These are phyloP conservation scores for Scotopteryx bipunctaria DNA, from an alignment of 2,888 invertebrate species.

Conservation along the genomic window DNA sequence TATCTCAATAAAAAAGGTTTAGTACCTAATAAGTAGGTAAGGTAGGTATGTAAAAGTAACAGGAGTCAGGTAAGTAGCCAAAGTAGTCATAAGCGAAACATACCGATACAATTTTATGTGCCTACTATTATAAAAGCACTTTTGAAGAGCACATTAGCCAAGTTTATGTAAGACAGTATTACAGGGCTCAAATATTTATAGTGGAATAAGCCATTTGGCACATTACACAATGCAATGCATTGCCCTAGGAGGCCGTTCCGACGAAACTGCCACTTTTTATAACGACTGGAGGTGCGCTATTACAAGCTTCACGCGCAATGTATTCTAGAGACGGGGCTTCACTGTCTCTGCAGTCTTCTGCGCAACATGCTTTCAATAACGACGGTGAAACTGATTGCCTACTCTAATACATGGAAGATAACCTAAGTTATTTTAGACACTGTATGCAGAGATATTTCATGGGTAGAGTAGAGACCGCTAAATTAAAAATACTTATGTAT, in stretches of 20 bases:
- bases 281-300: conserved; percentile 37
- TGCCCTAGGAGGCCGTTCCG: conserved; percentile 33
- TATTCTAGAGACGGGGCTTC: conserved; percentile 40
- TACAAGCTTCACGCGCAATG: conserved; percentile 46
- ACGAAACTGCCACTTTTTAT: conserved; percentile 35
- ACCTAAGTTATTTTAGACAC: too few species aligned
- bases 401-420: background rate
- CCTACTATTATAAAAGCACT: conserved; percentile 1
- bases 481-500: too few species aligned
- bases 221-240: conserved; percentile 37
- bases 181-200: conserved; percentile 37
- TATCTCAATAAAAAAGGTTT: too few species aligned
- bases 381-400: background rate
- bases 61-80: too few species aligned
- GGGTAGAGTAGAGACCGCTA: too few species aligned
- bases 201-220: conserved; percentile 40
- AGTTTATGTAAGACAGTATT: conserved; percentile 34
- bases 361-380: background rate
- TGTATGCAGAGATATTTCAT: too few species aligned
- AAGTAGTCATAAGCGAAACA: too few species aligned
- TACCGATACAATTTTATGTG: background rate
- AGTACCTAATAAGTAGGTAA: too few species aligned
- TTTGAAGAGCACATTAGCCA: conserved; percentile 16
- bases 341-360: background rate
- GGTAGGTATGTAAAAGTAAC: too few species aligned